Percentiles rank a stretch among this genome's conserved stretches.
Evolutionary conservation across 2,888 invertebrate species (phyloP).

Genomic region (Drosophila rellima): DNA sequence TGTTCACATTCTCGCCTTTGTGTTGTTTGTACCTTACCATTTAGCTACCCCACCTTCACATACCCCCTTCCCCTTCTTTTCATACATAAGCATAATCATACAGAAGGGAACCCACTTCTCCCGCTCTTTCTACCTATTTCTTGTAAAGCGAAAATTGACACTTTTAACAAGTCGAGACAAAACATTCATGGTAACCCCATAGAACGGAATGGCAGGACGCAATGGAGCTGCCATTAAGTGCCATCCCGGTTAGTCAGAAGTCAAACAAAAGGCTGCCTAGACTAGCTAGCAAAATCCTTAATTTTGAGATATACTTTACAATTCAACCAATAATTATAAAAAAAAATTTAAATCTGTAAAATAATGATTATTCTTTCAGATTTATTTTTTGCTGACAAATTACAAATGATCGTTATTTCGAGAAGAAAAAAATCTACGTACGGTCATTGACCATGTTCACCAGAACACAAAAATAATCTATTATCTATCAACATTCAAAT

Average conservation of each 20-base stretch:
- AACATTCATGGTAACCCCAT: constrained; percentile 71
- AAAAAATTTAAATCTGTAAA: too few species aligned
- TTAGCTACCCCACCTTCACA: constrained; percentile 17
- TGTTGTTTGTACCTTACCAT: constrained; percentile 32
- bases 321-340: too few species aligned
- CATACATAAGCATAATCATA: constrained; percentile 66
- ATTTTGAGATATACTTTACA: too few species aligned
- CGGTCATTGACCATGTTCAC: too few species aligned
- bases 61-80: constrained; percentile 31
- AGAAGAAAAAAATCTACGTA: too few species aligned
- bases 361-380: too few species aligned
- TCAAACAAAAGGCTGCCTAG: constrained; percentile 59
- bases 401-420: too few species aligned
- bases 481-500: too few species aligned
- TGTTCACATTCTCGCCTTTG: constrained; percentile 16
- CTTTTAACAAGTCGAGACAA: constrained; percentile 75
- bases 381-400: too few species aligned
- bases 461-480: too few species aligned
- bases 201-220: constrained; percentile 43
- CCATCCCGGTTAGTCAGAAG: constrained; percentile 72
- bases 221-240: constrained; percentile 60
- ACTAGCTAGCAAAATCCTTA: too few species aligned
- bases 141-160: constrained; percentile 77
- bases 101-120: constrained; percentile 53
- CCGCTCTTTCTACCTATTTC: constrained; percentile 15